Conservation (phyloP, 2,113 vertebrate genomes). For the Cairina moschata region DNA sequence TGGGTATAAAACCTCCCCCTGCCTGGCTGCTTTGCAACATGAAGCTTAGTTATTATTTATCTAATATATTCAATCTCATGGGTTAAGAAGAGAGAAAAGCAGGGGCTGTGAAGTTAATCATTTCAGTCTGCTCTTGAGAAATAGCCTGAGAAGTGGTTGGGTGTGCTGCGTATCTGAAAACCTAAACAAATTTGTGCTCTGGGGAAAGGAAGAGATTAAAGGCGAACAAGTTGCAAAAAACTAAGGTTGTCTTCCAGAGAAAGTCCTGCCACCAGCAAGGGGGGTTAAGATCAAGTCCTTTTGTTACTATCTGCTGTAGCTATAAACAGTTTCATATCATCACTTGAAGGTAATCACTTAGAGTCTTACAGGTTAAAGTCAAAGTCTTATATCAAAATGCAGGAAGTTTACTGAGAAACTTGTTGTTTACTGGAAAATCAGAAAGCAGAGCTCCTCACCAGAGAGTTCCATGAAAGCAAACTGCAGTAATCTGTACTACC, state of each 20-base stretch:
- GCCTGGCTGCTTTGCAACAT: background rate
- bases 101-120: background rate
- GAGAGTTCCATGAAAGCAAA: background rate
- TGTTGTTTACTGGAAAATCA: background rate
- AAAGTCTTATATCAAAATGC: slow-evolving; percentile 28
- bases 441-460: background rate
- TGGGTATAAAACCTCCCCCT: background rate
- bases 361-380: background rate
- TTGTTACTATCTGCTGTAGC: background rate
- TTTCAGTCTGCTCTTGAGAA: slow-evolving; percentile 2
- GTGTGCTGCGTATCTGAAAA: background rate
- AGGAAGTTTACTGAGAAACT: background rate
- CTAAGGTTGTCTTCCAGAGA: background rate
- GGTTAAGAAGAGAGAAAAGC: slow-evolving; percentile 18
- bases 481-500: background rate
- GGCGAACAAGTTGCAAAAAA: background rate
- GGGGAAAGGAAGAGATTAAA: background rate
- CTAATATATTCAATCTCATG: background rate
- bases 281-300: background rate
- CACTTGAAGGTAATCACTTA: background rate
- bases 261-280: background rate
- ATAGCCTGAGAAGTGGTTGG: background rate
- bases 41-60: background rate
- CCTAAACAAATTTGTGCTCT: background rate
- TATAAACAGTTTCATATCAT: background rate